phyloP scores from a whole-genome alignment of 1,140 invertebrate species.

The Hetaerina americana region DNA sequence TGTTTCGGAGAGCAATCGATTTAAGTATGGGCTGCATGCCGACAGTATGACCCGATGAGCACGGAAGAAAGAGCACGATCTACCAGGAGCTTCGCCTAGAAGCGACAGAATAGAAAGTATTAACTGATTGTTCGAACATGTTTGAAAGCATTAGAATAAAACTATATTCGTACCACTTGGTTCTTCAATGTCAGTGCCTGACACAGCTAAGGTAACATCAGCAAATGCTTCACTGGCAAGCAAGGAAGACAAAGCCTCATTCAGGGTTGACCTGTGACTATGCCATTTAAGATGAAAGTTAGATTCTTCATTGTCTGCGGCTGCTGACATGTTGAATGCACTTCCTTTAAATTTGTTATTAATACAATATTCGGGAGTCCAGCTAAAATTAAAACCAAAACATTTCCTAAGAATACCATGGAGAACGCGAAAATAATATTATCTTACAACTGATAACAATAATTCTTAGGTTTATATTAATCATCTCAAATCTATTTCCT shows the following conservation, averaged over 20 bases:
- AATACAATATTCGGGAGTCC: no score
- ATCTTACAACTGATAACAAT: no score
- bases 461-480: no score
- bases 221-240: slow-evolving; percentile 67
- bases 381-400: no score
- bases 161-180: background rate
- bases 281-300: slow-evolving; percentile 81
- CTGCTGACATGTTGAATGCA: background rate
- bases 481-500: no score
- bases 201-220: slow-evolving; percentile 68
- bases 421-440: no score
- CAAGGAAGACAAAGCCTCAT: slow-evolving; percentile 43
- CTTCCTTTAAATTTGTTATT: background rate
- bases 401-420: no score
- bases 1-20: slow-evolving; percentile 30
- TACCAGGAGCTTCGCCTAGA: background rate
- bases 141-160: no score
- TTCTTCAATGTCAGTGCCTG: slow-evolving; percentile 27
- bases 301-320: slow-evolving; percentile 38
- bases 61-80: slow-evolving; percentile 49
- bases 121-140: slow-evolving; percentile 20
- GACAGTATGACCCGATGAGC: slow-evolving; percentile 78
- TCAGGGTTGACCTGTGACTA: slow-evolving; percentile 63
- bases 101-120: slow-evolving; percentile 19
- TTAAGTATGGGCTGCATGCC: slow-evolving; percentile 52